phyloP scores from a whole-genome alignment of 37 sponge, comb jelly and placozoan genomes.

The Beroe ovata region DNA sequence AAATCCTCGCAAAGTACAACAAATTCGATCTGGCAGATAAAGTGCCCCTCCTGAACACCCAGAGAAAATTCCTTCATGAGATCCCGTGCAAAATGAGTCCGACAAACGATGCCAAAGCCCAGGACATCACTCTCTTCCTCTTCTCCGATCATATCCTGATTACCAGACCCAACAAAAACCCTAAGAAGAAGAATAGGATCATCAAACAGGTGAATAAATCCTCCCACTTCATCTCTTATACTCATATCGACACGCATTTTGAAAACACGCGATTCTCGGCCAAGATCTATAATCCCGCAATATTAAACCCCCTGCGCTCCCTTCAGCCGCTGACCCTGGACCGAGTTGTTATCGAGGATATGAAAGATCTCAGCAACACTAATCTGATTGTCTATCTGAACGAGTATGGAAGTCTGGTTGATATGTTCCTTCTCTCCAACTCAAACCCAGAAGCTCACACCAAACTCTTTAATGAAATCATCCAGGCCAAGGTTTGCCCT shows the following conservation, averaged over 20 bases:
- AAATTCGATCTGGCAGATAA: conserved; percentile 56
- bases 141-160: conserved; percentile 45
- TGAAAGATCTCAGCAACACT: conserved; percentile 15
- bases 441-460: not conserved
- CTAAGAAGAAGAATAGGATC: conserved; percentile 36
- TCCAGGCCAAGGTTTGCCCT: conserved; percentile 39
- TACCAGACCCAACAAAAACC: conserved; percentile 16
- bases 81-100: not conserved
- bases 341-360: conserved; percentile 37
- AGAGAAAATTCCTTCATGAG: conserved; percentile 54
- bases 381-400: conserved; percentile 44
- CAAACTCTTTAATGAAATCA: conserved; percentile 29
- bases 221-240: too few species aligned
- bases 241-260: too few species aligned
- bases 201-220: conserved; percentile 58
- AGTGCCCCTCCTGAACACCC: conserved; percentile 29
- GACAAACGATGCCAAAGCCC: not conserved
- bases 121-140: conserved; percentile 45
- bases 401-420: conserved; percentile 55
- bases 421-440: conserved; percentile 10
- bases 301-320: not conserved
- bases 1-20: conserved; percentile 50
- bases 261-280: too few species aligned
- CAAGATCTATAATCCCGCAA: too few species aligned
- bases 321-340: conserved; percentile 58